A percentile compares a stretch with the other conserved stretches of the same genome.
Conservation (phyloP, 2,797 vertebrate species). For the Sebastiscus tertius region DNA sequence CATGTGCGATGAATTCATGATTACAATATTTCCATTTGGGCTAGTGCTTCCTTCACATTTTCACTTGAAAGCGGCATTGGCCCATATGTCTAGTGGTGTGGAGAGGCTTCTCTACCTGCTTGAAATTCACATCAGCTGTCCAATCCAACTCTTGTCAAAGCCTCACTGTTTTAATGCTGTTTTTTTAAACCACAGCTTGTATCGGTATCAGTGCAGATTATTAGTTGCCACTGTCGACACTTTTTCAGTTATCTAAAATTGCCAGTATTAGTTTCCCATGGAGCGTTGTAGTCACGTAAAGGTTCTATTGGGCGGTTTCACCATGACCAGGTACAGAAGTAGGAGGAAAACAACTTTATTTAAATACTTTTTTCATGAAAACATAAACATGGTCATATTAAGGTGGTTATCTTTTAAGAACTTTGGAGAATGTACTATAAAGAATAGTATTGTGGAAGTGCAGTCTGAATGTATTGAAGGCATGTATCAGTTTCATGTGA, state of each 20-base stretch:
- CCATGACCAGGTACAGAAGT: not conserved
- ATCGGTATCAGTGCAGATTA: not conserved
- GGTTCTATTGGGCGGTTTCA: not conserved
- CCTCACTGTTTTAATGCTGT: not conserved
- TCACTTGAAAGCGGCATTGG: conserved; percentile 26
- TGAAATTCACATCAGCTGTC: conserved; percentile 42
- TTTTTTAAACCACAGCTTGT: not conserved
- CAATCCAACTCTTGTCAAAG: conserved; percentile 8
- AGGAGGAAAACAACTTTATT: not conserved
- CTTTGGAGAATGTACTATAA: not conserved
- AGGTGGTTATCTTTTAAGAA: not conserved
- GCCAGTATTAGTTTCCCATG: not conserved
- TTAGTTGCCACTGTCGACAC: not conserved
- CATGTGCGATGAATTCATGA: conserved; percentile 51
- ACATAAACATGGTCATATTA: not conserved
- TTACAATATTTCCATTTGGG: conserved; percentile 32
- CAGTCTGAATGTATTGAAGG: not conserved
- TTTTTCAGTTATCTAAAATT: not conserved
- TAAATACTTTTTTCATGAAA: not conserved
- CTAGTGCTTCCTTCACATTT: conserved; percentile 23
- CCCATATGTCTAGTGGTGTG: conserved; percentile 23
- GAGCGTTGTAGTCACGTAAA: not conserved
- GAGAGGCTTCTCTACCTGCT: conserved; percentile 29
- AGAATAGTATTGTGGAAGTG: not conserved
- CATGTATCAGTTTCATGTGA: not conserved